Base-by-base conservation (phyloP, 2,797 vertebrate genomes). In the Diplodus sargus region DNA sequence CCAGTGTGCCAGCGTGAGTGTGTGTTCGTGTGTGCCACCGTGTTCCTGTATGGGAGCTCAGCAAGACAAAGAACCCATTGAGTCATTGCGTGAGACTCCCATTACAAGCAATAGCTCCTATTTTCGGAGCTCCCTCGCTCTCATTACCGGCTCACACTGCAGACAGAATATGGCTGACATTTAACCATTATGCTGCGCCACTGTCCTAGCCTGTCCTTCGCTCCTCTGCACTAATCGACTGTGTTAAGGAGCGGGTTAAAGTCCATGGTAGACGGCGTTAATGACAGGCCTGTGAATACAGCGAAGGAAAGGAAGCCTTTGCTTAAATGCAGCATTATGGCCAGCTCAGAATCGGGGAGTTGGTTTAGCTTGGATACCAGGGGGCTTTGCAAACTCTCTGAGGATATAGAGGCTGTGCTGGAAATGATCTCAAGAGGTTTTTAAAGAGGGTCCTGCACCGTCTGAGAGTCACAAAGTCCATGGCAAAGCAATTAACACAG, bases 61-160 rank as follows among this genome's bases (percentile, higher is more conserved):
- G 79, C 70, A 68, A 92, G 88, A 94, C 92, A 94, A 93, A 93
- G 90, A 85, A 78, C 63, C 86, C 89, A 92, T 92, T 90, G 92
- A 93, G 85, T 89, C 88, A 83, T 85, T 79, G 83, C 71, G 22
- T 81, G 81, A 87, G 87, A 81, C 82, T 87, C 85, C 88, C 84
- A 91, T 94, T 87, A 88, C 79, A 87, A 88, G 89, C 76, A 85
- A 81, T 83, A 76, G 84, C 86, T 89, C 84, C 90, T 90, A 90
- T 93, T 92, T 87, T 79, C 89, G 89, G 89, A 85, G 83, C 90
- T 87, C 57, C 71, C 80, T 84, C 70, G 18, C 83, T 87, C 82
- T 90, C 83, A 89, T 94, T 91, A 94, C 74, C 20, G 66, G 66
- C 75, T 70, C 67, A 74, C 74, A 65, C 72, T 66, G 78, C 88